Evolutionary conservation across 1,140 invertebrate genomes (phyloP), one percentile per base, ranked within the genome.

Genomic region (Latrodectus geometricus): DNA sequence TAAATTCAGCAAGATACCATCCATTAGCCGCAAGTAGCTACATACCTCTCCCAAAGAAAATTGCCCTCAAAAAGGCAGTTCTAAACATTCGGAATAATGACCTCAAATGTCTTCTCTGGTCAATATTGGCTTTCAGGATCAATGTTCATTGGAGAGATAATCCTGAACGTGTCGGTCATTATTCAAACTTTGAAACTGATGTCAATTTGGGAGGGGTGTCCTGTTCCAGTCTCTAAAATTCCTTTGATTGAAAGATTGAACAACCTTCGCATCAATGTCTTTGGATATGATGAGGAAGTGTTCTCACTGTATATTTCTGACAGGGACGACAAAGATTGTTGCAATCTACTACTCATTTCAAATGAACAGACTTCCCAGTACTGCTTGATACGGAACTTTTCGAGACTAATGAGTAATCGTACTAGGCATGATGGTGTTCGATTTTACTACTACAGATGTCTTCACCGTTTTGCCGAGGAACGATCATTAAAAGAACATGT

Each of bases 181-280:
- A 80, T 35, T 14, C 9, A 17, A 9, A 4, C 3, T 49, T 20
- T 48, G 80, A 83, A 74, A 9, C n/a, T 8, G 69, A 83, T n/a
- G 21, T 73, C 12, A 73, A 54, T 11, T 21, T 83, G 14, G 50
- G n/a, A 15, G 21, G 23, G 4, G 5, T 61, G 20, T 72, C 70
- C 8, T 20, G 65, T 69, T 15, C 35, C 61, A 3, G 23, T 80
- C 17, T 12, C 11, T 7, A 49, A 69, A 20, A 72, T 74, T 72
- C 50, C 8, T 12, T 23, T 15, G 9, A 52, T 86, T 14, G 85
- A 86, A 21, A 70, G 20, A 21, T 14, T 52, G 17, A 86, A 79
- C 68, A 86, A 73, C 35, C n/a, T 86, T 9, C 61, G 73, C 70
- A 79, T 86, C n/a, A 86, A 80, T 48, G 66, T 86, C 7, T 86